These are phyloP conservation scores for Numida meleagris DNA, from an alignment of 2,113 vertebrate genomes.

Conservation along the genomic window DNA sequence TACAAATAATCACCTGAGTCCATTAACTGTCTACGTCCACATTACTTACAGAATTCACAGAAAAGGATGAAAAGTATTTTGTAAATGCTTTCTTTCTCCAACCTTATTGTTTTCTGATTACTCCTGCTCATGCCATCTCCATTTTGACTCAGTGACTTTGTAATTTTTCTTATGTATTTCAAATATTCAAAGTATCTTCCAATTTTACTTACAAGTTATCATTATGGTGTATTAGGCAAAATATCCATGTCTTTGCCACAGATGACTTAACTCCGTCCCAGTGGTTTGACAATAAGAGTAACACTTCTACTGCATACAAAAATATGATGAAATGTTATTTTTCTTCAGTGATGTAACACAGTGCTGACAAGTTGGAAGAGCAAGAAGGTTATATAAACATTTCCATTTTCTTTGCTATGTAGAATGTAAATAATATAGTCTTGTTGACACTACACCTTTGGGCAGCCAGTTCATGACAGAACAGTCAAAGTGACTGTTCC, in stretches of 20 bases:
- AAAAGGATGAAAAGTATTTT: too few species aligned
- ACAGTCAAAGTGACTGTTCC: constrained; percentile 92
- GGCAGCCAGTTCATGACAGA: constrained; percentile 81
- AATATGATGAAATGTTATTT: neutral
- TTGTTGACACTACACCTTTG: neutral
- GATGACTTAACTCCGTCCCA: neutral
- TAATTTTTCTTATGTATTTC: neutral
- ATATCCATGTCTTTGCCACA: neutral
- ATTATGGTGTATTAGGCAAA: neutral
- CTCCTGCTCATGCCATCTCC: neutral
- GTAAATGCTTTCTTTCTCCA: neutral
- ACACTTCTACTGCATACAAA: constrained; percentile 18
- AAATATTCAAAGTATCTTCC: neutral
- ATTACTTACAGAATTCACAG: too few species aligned
- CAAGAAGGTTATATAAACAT: neutral
- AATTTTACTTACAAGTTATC: neutral
- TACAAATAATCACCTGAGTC: neutral
- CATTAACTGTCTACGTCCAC: neutral
- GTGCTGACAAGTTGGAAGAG: neutral
- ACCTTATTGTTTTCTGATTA: neutral
- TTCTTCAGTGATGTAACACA: neutral
- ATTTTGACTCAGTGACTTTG: neutral
- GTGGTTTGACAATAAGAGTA: constrained; percentile 4
- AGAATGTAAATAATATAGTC: neutral
- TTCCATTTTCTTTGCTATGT: neutral